Evolutionary conservation across 1,140 invertebrate genomes (phyloP), one percentile per base, ranked within the genome.

Genomic region (Nomia melanderi): DNA sequence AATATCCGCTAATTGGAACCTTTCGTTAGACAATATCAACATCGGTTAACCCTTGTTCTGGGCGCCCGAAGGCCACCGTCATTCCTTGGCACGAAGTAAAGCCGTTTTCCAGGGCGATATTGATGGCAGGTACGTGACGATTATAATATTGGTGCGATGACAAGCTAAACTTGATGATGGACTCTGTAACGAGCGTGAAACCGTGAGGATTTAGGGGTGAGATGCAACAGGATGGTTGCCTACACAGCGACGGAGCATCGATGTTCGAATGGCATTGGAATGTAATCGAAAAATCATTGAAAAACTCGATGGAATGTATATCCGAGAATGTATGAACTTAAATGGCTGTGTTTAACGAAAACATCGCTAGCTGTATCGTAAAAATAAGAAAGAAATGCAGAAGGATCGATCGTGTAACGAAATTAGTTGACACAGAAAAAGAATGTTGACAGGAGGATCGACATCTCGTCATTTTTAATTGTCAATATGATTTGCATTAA

Each of bases 181-280:
- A 27, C 59, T 23, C 59, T 33, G 20, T 27, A 27, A 14, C 17
- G 31, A 20, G 27, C 27, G 63, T 12, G 39, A 20, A 41, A 47
- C 39, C 25, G 2, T 20, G 41, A n/a, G 63, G 17, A 20, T 14
- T 47, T 60, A 29, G 63, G 63, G 27, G 4, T 64, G 39, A 33
- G 6, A 20, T 20, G 72, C 29, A 17, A 41, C 20, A 12, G 25
- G 20, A n/a, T n/a, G 23, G 27, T 50, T 66, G 23, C 64, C 73
- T 76, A 76, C 64, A 76, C 73, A 76, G 73, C 73, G 41, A 59
- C 8, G 9, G 41, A 64, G 60, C 17, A 47, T 66, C 64, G 29
- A 76, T 11, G 14, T n/a, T 57, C 54, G 54, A 31, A 5, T 20
- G 25, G 53, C 23, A 23, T 2, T 56, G 53, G 17, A 27, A 29